phyloP scores from a whole-genome alignment of 2,888 invertebrate species.

The Cheiracanthium punctorium region DNA sequence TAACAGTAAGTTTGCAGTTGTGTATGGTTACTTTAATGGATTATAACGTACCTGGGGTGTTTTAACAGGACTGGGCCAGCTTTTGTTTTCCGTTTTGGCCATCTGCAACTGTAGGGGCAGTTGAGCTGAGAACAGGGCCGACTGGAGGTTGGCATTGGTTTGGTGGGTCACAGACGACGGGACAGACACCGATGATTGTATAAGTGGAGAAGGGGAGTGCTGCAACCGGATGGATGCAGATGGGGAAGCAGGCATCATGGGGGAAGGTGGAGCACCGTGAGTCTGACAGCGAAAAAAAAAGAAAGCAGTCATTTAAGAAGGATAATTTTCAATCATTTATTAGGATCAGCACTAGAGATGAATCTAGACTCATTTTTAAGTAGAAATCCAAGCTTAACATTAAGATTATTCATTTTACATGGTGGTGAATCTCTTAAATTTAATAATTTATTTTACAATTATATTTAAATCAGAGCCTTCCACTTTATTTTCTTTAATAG shows the following conservation, averaged over 20 bases:
- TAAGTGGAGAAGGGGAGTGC: constrained; percentile 76
- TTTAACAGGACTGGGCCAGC: constrained; percentile 56
- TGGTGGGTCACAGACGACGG: constrained; percentile 76
- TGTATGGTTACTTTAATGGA: no score
- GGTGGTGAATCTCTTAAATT: no score
- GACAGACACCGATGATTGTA: constrained; percentile 78
- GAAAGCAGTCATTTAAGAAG: no score
- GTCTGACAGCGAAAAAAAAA: constrained; percentile 69
- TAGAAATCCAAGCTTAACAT: no score
- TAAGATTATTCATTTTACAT: no score
- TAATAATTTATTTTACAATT: no score
- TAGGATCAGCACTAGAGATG: no score
- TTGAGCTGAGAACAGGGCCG: constrained; percentile 50
- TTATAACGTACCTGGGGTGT: constrained; percentile 51
- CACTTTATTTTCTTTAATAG: no score
- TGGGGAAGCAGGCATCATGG: constrained; percentile 72
- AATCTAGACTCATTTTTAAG: no score
- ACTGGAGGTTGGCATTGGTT: constrained; percentile 73
- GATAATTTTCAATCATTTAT: no score
- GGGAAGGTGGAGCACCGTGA: constrained; percentile 73
- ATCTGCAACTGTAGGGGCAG: constrained; percentile 53
- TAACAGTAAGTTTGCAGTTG: no score
- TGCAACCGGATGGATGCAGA: constrained; percentile 74
- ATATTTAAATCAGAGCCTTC: no score
- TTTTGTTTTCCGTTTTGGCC: constrained; percentile 29